Percentiles rank a stretch among this genome's conserved stretches.
Evolutionary conservation across 2,797 vertebrate species (phyloP).

Genomic region (Chelon labrosus): DNA sequence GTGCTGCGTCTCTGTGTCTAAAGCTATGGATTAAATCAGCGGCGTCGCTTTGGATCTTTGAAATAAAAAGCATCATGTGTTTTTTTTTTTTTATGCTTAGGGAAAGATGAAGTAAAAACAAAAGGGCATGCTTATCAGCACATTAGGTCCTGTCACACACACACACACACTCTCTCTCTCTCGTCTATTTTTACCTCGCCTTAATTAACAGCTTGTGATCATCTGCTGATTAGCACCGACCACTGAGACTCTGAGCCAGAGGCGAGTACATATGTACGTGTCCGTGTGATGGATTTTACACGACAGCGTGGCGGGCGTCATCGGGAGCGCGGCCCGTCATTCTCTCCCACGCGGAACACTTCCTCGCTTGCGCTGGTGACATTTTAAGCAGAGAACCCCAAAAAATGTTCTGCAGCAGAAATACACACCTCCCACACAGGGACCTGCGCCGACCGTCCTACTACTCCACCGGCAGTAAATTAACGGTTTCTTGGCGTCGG

Average conservation of each 20-base stretch:
- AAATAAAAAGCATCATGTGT: neutral
- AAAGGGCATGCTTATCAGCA: neutral
- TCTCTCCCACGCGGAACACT: neutral
- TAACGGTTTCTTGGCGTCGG: constrained; percentile 18
- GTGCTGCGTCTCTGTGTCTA: neutral
- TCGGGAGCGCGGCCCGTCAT: constrained; percentile 62
- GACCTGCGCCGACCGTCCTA: neutral
- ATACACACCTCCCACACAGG: neutral
- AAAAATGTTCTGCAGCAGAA: neutral
- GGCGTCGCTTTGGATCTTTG: neutral
- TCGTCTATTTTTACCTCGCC: constrained; percentile 66
- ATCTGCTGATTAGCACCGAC: constrained; percentile 69
- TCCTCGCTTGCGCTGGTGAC: neutral
- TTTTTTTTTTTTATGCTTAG: neutral
- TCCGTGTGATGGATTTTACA: constrained; percentile 61
- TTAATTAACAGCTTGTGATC: constrained; percentile 73
- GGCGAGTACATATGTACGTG: constrained; percentile 23
- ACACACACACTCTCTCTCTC: neutral
- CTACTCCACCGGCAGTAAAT: constrained; percentile 19
- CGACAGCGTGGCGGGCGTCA: constrained; percentile 75
- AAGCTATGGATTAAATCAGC: neutral
- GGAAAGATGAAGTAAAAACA: constrained; percentile 8
- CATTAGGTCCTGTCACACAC: neutral
- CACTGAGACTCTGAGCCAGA: constrained; percentile 47
- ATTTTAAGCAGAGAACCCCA: neutral